These are phyloP conservation scores for Pogonomyrmex barbatus DNA, from an alignment of 1,140 invertebrate genomes.

Conservation along the genomic window DNA sequence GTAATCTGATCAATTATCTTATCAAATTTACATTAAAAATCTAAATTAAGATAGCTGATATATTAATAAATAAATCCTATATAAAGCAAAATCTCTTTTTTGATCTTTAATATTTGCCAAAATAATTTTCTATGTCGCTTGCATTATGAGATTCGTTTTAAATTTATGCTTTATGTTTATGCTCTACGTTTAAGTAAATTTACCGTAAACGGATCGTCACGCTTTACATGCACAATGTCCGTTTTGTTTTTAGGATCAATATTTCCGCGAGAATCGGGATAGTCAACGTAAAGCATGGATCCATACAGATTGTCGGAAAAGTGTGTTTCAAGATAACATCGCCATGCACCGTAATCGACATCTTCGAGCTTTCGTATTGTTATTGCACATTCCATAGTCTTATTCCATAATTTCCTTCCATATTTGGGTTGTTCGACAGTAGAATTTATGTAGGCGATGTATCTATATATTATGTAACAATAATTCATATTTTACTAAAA, in stretches of 20 bases:
- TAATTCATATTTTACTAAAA: background rate
- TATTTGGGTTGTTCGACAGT: background rate
- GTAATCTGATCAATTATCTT: background rate
- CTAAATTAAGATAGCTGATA: background rate
- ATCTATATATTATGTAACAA: constrained; percentile 2
- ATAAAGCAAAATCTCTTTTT: background rate
- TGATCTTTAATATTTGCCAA: constrained; percentile 18
- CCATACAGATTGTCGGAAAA: background rate
- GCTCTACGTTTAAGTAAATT: constrained; percentile 19
- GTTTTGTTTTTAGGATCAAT: background rate
- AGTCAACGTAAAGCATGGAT: background rate
- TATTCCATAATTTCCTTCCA: background rate
- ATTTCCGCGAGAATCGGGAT: background rate
- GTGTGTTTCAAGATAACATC: constrained; percentile 71
- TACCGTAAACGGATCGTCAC: constrained; percentile 78
- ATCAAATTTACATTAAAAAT: background rate
- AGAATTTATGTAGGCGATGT: background rate
- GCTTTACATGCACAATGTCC: constrained; percentile 75
- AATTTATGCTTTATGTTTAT: constrained; percentile 23
- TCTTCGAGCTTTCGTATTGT: constrained; percentile 74
- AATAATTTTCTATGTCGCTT: background rate
- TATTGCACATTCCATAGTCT: constrained; percentile 74
- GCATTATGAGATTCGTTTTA: background rate
- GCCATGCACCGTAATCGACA: constrained; percentile 80
- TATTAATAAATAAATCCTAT: background rate